A percentile compares a stretch with the other conserved stretches of the same genome.
Conservation (phyloP, 2,888 invertebrate genomes). For the Clivina fossor region DNA sequence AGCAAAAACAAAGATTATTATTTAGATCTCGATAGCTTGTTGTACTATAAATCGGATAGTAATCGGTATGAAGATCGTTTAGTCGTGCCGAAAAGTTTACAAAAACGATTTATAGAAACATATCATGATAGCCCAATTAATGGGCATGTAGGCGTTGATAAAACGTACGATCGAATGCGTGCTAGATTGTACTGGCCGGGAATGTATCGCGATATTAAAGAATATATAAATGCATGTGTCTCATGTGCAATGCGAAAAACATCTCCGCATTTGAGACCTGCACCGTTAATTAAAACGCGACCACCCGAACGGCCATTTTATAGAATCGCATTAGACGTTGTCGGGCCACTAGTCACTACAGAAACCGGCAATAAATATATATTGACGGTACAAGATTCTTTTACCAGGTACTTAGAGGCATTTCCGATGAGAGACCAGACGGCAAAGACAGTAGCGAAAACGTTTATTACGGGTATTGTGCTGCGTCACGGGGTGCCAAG, state of each 20-base stretch:
- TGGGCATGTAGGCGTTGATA: constrained; percentile 3
- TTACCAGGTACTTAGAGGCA: constrained; percentile 38
- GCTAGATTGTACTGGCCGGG: background rate
- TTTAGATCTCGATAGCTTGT: constrained; percentile 1
- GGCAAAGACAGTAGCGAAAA: constrained; percentile 39
- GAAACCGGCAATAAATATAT: constrained; percentile 36
- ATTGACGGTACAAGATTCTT: constrained; percentile 36
- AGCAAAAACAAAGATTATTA: background rate
- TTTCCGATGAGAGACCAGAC: constrained; percentile 39
- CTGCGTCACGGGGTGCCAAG: constrained; percentile 13
- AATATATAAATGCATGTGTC: background rate
- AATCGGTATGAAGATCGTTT: background rate
- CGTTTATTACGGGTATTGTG: constrained; percentile 1
- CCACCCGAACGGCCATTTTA: constrained; percentile 26
- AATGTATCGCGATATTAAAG: background rate
- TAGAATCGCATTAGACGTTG: constrained; percentile 10
- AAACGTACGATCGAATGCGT: background rate
- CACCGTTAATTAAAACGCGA: background rate
- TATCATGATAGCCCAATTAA: constrained; percentile 11
- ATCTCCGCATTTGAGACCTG: background rate
- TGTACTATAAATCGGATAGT: background rate
- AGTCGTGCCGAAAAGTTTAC: background rate
- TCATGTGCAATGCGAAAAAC: constrained; percentile 5
- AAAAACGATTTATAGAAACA: background rate
- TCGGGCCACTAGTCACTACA: background rate